phyloP scores from a whole-genome alignment of 2,888 invertebrate species.

The Lasius fuliginosus region DNA sequence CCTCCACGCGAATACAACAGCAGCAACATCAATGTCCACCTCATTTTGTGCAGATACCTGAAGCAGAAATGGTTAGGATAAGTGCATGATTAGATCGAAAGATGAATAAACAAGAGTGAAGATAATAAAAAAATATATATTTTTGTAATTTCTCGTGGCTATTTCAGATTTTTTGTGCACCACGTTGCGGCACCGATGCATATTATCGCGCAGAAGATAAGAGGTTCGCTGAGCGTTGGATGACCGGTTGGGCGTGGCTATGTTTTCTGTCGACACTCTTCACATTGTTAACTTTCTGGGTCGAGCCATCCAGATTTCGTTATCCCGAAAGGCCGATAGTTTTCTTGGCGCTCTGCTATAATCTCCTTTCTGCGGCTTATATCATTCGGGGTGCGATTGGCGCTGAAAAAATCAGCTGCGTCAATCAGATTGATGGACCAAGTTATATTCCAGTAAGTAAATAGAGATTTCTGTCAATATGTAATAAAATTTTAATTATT shows the following conservation, averaged over 20 bases:
- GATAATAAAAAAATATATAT: neutral
- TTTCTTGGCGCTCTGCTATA: slow-evolving; percentile 95
- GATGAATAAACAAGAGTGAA: neutral
- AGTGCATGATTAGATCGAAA: neutral
- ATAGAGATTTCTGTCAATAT: neutral
- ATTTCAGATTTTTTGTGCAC: slow-evolving; percentile 86
- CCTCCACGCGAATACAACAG: slow-evolving; percentile 73
- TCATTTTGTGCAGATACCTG: slow-evolving; percentile 88
- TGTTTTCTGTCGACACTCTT: slow-evolving; percentile 94
- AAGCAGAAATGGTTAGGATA: slow-evolving; percentile 83
- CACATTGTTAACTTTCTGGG: slow-evolving; percentile 94
- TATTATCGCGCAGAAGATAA: slow-evolving; percentile 90
- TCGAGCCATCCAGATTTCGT: slow-evolving; percentile 95
- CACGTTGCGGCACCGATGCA: slow-evolving; percentile 90
- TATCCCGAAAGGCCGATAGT: slow-evolving; percentile 97
- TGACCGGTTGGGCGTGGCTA: slow-evolving; percentile 92
- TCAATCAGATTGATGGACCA: slow-evolving; percentile 84
- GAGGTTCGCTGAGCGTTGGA: slow-evolving; percentile 91
- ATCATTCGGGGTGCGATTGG: slow-evolving; percentile 90
- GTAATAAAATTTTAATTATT: neutral
- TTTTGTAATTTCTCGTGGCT: neutral
- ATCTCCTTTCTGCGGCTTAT: slow-evolving; percentile 92
- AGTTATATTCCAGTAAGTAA: slow-evolving; percentile 84
- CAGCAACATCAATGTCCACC: slow-evolving; percentile 88
- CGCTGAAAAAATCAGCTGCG: slow-evolving; percentile 84